Evolutionary conservation across 2,888 invertebrate genomes (phyloP), one percentile per base, ranked within the genome.

Genomic region (Drosophila falleni): DNA sequence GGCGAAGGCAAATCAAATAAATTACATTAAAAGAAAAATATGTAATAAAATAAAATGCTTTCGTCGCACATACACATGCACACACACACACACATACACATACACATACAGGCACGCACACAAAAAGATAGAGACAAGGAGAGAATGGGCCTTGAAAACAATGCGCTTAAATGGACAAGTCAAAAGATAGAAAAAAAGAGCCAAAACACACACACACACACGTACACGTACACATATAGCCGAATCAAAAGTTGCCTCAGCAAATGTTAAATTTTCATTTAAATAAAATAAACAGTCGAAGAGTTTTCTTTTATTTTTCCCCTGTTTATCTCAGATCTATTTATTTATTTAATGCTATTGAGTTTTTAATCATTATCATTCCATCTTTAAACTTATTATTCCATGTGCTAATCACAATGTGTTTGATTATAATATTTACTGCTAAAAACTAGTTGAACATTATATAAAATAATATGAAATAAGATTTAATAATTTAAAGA

Each of bases 21-120:
- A 81, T 81, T 81, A 87, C 74, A 87, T 87, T 87, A 86, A 87
- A 74, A 74, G 86, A 85, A 87, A 81, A 83, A 81, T 87, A 83
- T 81, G 81, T 87, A 87, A 87, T 81, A 84, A 83, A 87, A 78
- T 77, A 73, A 77, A 81, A 85, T 81, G 71, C 64, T 54, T 54
- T 26, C 50, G 58, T 39, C 46, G 29, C 49, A 26, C 60, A 55
- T 41, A 61, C 51, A 70, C 26, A 37, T 11, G 53, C 35, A 51
- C 35, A 46, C 42, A 46, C 11, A 42, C 26, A 58, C 13, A 50
- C 15, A 37, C n/a, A n/a, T n/a, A n/a, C n/a, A n/a, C n/a, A n/a
- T n/a, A n/a, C n/a, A n/a, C n/a, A n/a, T n/a, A n/a, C n/a, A n/a
- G n/a, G n/a, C 37, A 3, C 49, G 13, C 16, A 33, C 29, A 29